Evolutionary conservation across 53 echinoderm and acorn worm genomes (phyloP), one percentile per base, ranked within the genome.

Genomic region (Mesocentrotus franciscanus): DNA sequence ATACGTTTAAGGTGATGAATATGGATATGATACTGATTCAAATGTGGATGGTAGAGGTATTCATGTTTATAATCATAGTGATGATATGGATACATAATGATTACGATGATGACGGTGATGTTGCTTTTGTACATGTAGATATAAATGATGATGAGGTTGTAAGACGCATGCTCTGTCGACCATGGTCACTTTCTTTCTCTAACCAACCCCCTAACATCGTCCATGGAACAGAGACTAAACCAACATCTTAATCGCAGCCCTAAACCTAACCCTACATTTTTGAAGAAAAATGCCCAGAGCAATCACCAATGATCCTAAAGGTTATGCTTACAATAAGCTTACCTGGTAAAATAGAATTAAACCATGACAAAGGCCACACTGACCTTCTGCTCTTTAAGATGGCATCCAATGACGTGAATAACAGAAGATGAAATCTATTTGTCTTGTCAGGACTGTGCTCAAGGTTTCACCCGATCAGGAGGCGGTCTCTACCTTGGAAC

Each of bases 401-500:
- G 49, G 49, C 49, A 49, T 49, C 6, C 3, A 49, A 49, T 49
- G 49, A 49, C 49, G 5, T 49, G 49, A 78, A 11, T 9, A 78
- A 34, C 13, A 78, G 32, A 78, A 78, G 68, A 17, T 66, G 68
- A 68, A 30, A 26, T 26, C 0, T 10, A 56, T 12, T 57, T 57
- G 8, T 56, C 56, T 57, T 87, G 8, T 20, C 92, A 99, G 99
- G 97, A 97, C 79, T 99, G 99, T 96, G 97, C 97, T 81, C 83
- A 90, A 13, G 99, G 99, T 68, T 99, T 90, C 94, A 97, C 97
- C 75, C 96, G 99, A 16, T 96, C 98, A 26, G 99, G 97, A 2
- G 96, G 97, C 33, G 99, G 99, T 15, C 95, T 99, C 9, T 99
- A 98, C 78, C 97, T 99, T 12, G 99, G 99, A 4, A 94, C 95